Evolutionary conservation across 2,113 vertebrate species (phyloP), one percentile per base, ranked within the genome.

Genomic region (Indicator maculatus): DNA sequence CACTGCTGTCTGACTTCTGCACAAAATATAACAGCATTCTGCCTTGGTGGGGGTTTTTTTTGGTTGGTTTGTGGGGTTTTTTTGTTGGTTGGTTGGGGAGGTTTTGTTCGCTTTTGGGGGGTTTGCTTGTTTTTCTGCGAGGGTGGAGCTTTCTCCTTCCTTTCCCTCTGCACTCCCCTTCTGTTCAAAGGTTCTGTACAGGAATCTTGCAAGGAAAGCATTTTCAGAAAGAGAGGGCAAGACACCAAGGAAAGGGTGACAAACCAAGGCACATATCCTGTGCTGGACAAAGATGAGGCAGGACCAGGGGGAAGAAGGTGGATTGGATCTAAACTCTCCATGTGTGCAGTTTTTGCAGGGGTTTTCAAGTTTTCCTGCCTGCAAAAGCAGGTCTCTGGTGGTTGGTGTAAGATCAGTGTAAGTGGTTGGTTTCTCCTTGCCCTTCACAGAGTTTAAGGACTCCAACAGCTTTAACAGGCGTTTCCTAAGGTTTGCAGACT

Each of bases 281-380:
- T 14, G 50, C 58, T 31, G 58, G 58, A 60, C 52, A 83, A 69
- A 58, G 28, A 60, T 38, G 52, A 3, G 8, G 28, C 38, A 45
- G 39, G 9, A 56, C 6, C 0, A 8, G 11, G 26, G 3, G 12
- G 17, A 88, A 67, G 11, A 44, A 50, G 2, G 21, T 52, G 33
- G n/a, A 30, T 8, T 28, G 8, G 36, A 63, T 52, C 47, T 0
- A 1, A 65, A 36, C 14, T 9, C 8, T 9, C 3, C 14, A 9
- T 1, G 0, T 0, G 1, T 18, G n/a, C 52, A 45, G 45, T 20
- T 81, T 36, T 61, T 66, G 23, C 14, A 15, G 36, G 36, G n/a
- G 4, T 38, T 24, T 80, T 10, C 13, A 30, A 7, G 16, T 75
- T 64, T 70, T 64, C 23, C 41, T 55, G 27, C 27, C 31, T 33